A percentile compares a stretch with the other conserved stretches of the same genome.
Conservation (phyloP, 2,113 vertebrate genomes). For the Hyperopisus bebe region DNA sequence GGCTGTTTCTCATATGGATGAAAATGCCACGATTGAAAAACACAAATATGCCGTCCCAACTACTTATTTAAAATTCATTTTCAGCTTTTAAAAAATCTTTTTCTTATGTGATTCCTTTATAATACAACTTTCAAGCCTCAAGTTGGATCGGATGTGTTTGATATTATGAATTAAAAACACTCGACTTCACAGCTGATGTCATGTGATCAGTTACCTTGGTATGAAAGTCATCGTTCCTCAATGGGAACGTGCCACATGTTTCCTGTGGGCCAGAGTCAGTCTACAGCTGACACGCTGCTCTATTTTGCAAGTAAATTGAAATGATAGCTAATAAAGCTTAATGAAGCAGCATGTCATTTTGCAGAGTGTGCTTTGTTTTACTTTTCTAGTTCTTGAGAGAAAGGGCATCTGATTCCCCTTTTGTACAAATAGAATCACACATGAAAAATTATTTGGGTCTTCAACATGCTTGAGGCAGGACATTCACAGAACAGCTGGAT, state of each 20-base stretch:
- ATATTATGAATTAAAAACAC: neutral
- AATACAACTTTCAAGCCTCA: neutral
- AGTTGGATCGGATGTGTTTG: neutral
- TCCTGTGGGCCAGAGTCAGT: neutral
- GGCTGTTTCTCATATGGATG: neutral
- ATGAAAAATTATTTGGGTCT: neutral
- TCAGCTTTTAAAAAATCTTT: neutral
- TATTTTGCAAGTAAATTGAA: neutral
- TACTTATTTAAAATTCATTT: neutral
- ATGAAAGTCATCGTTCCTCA: neutral
- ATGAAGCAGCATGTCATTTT: neutral
- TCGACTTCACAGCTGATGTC: neutral
- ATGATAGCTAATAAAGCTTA: neutral
- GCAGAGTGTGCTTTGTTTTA: neutral
- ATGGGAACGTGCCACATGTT: neutral
- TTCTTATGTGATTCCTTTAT: neutral
- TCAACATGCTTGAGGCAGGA: neutral
- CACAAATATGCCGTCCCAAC: neutral
- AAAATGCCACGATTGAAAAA: neutral
- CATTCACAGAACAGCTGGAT: neutral
- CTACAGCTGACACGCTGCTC: neutral
- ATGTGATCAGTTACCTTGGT: neutral
- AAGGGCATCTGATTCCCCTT: neutral
- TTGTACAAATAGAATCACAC: neutral
- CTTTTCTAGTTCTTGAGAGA: neutral